Percentiles rank a stretch among this genome's conserved stretches.
These are phyloP conservation scores for Trematomus bernacchii DNA, from an alignment of 2,797 vertebrate species.

Conservation along the genomic window DNA sequence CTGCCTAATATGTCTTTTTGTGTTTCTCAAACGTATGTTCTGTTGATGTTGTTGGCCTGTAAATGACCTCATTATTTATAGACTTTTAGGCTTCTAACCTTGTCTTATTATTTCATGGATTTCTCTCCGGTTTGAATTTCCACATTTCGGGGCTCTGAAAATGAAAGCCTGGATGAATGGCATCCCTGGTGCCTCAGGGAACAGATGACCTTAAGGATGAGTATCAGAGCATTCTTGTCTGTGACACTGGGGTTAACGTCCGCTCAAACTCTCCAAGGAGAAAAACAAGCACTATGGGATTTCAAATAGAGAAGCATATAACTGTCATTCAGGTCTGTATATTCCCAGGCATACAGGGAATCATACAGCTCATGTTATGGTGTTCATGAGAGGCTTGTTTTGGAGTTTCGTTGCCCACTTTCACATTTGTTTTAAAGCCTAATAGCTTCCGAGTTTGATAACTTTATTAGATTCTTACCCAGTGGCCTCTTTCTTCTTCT, in stretches of 20 bases:
- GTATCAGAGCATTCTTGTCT: conserved; percentile 47
- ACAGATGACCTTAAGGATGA: conserved; percentile 56
- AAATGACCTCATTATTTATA: conserved; percentile 5
- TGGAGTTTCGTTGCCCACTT: conserved; percentile 36
- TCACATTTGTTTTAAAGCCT: conserved; percentile 48
- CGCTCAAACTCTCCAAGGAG: conserved; percentile 32
- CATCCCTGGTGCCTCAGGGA: conserved; percentile 40
- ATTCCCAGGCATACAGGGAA: conserved; percentile 26
- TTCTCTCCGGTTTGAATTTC: conserved; percentile 26
- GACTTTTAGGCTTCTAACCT: not conserved
- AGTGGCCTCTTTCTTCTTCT: conserved; percentile 51
- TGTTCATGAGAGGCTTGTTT: conserved; percentile 19
- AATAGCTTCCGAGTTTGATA: conserved; percentile 58
- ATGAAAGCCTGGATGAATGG: conserved; percentile 44
- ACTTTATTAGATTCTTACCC: conserved; percentile 68
- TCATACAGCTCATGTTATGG: conserved; percentile 7
- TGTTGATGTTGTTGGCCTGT: conserved; percentile 2
- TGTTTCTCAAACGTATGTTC: not conserved
- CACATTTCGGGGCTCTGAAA: conserved; percentile 40
- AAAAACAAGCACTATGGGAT: conserved; percentile 19
- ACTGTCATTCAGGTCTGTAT: conserved; percentile 24
- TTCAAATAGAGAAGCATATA: conserved; percentile 8
- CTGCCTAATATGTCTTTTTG: not conserved
- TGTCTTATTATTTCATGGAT: conserved; percentile 6
- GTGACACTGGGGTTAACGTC: conserved; percentile 49